Conservation (phyloP, 2,113 vertebrate genomes). For the Cyanocitta stelleri region DNA sequence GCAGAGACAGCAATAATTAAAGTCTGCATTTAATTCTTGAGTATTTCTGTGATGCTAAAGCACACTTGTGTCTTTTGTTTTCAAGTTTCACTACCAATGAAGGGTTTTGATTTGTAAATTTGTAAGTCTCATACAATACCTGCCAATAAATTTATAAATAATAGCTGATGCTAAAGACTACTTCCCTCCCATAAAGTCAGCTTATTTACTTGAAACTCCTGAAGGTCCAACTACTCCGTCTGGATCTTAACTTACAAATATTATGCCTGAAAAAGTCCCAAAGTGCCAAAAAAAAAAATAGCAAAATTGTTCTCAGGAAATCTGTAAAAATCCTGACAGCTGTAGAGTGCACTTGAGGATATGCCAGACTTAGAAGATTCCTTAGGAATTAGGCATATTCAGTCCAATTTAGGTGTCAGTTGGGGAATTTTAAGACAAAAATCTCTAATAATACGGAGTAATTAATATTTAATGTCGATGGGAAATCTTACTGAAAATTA, state of each 20-base stretch:
- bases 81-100: neutral
- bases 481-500: neutral
- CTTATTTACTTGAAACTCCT: neutral
- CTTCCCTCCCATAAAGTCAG: neutral
- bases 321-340: neutral
- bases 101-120: neutral
- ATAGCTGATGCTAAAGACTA: neutral
- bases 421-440: neutral
- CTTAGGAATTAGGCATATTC: neutral
- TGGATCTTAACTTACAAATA: neutral
- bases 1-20: neutral
- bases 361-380: neutral
- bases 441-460: neutral
- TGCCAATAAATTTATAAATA: neutral
- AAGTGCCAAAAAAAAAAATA: neutral
- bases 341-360: neutral
- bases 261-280: neutral
- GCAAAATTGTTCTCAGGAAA: neutral
- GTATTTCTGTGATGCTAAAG: neutral
- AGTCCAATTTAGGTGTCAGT: neutral
- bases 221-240: neutral
- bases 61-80: neutral
- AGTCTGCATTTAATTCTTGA: neutral
- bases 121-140: neutral
- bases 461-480: neutral